Evolutionary conservation across 2,888 invertebrate genomes (phyloP), one percentile per base, ranked within the genome.

Genomic region (Rhodophaea formosa): DNA sequence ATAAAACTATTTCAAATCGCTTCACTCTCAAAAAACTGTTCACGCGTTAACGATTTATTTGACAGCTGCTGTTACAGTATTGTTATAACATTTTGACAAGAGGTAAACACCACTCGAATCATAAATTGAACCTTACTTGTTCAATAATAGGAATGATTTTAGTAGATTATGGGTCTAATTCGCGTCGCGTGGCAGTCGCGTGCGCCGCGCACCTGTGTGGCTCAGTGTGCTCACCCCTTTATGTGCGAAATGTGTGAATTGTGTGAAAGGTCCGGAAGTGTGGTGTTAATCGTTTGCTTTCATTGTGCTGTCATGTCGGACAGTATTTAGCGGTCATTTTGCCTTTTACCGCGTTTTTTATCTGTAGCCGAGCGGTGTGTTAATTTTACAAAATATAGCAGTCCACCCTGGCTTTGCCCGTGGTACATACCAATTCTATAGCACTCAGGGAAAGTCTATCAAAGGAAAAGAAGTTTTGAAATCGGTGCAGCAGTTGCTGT

Each of bases 161-260:
- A 56, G 23, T 39, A n/a, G 42, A n/a, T 39, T 47, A 29, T 47
- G 32, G 30, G 6, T 59, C 58, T 79, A 79, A 84, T 79, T 53
- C 64, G 56, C 3, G 77, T 30, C 87, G 79, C 82, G 86, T 87
- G 88, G 61, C 76, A 12, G 74, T 60, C 84, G 77, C 73, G 81
- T 81, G 86, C 67, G 30, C 10, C 55, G 63, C 65, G 51, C 83
- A 83, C 84, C 82, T 83, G 82, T 70, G 71, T 51, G 35, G 23
- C 1, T n/a, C 30, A 60, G 56, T 61, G 62, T 59, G 65, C 56
- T 17, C 56, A 61, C 65, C 69, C 73, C 72, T 64, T 72, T 70
- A 67, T 56, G 47, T 35, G 51, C 12, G 12, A 39, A 51, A 39
- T 51, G 51, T 51, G 51, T 35, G 51, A 14, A 49, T 58, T 61